Evolutionary conservation across 2,113 vertebrate genomes (phyloP).

Genomic region (Neomonachus schauinslandi): DNA sequence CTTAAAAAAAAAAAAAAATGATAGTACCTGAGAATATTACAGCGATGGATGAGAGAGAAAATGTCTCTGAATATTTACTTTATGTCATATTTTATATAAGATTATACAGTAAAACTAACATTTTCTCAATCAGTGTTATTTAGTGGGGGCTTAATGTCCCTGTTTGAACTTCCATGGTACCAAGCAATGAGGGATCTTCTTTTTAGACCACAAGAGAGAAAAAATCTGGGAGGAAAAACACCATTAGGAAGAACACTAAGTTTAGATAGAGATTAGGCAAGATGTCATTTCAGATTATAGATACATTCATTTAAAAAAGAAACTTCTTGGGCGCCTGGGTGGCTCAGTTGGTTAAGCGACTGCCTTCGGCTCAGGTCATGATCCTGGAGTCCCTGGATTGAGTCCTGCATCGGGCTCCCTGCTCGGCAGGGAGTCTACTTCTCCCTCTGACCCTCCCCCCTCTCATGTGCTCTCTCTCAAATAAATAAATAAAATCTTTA

Average conservation of each 20-base stretch:
- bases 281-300: background rate
- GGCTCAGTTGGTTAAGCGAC: too few species aligned
- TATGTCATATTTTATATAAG: background rate
- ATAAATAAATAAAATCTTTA: too few species aligned
- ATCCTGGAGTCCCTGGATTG: too few species aligned
- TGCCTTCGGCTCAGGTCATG: too few species aligned
- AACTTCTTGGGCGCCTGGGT: too few species aligned
- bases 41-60: background rate
- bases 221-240: rapidly evolving
- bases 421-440: too few species aligned
- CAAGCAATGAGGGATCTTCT: background rate
- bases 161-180: background rate
- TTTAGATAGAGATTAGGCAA: background rate
- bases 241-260: background rate
- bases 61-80: background rate
- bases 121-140: background rate
- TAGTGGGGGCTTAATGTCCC: background rate
- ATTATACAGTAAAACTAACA: background rate
- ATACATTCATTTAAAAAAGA: background rate
- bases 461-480: too few species aligned
- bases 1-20: too few species aligned
- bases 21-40: background rate
- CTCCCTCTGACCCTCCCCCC: too few species aligned
- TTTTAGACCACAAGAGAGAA: background rate
- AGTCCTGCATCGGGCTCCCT: too few species aligned